Percentiles rank a stretch among this genome's conserved stretches.
Evolutionary conservation across 2,888 invertebrate species (phyloP).

Genomic region (Stenchaetothrips biformis): DNA sequence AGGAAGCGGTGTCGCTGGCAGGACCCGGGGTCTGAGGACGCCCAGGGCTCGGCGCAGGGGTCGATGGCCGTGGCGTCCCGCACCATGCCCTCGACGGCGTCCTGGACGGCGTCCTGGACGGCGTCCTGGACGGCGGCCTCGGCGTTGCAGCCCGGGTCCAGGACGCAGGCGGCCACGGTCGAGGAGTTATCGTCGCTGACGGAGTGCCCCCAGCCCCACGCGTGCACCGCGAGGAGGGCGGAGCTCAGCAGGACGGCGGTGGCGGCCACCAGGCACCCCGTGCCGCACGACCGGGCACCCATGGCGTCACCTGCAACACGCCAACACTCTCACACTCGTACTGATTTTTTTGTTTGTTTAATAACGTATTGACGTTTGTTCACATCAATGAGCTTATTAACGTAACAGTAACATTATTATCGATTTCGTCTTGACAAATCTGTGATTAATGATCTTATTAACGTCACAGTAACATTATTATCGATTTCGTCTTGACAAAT

Average conservation of each 20-base stretch:
- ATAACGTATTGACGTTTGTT: no score
- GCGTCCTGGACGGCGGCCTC: neutral
- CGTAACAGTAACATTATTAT: no score
- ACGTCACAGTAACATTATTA: no score
- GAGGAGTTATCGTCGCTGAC: conserved; percentile 6
- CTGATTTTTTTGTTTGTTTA: no score
- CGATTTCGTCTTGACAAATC: no score
- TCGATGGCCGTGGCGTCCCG: neutral
- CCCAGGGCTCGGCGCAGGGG: conserved; percentile 1
- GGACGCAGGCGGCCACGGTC: conserved; percentile 6
- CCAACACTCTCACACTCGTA: no score
- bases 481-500: no score
- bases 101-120: no score
- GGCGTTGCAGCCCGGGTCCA: neutral
- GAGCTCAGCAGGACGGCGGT: neutral
- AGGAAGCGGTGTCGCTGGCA: neutral
- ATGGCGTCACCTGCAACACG: no score
- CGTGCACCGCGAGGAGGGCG: neutral
- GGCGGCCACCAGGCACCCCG: neutral
- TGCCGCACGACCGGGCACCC: neutral
- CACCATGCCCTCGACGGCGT: neutral
- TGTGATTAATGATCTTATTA: no score
- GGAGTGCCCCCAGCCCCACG: neutral
- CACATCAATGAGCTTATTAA: no score
- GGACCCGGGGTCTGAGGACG: neutral